phyloP scores from a whole-genome alignment of 2,888 invertebrate genomes.

The Lycia hirtaria region DNA sequence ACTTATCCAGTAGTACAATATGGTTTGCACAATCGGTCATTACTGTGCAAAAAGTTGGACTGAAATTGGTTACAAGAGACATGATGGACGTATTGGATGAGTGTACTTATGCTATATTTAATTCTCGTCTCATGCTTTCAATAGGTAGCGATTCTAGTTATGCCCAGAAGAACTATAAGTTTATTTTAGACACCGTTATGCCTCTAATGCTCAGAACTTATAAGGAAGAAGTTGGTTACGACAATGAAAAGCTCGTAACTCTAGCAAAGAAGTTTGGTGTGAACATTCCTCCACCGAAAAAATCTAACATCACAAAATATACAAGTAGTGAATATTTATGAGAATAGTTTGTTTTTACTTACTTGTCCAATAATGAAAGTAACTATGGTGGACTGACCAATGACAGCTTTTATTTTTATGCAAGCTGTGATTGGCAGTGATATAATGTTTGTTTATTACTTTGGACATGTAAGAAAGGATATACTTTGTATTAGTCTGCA shows the following conservation, averaged over 20 bases:
- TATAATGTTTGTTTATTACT: too few relatives aligned
- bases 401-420: too few relatives aligned
- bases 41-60: constrained; percentile 90
- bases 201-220: constrained; percentile 87
- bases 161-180: constrained; percentile 88
- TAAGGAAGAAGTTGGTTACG: constrained; percentile 85
- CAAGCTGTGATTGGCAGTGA: too few relatives aligned
- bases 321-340: constrained; percentile 88
- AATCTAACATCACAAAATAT: constrained; percentile 88
- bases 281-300: constrained; percentile 84
- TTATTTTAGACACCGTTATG: constrained; percentile 88
- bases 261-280: constrained; percentile 84
- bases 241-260: constrained; percentile 80
- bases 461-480: too few relatives aligned
- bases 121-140: constrained; percentile 88
- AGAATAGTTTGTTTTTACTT: too few relatives aligned
- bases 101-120: constrained; percentile 90
- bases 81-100: constrained; percentile 90
- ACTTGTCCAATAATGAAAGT: too few relatives aligned
- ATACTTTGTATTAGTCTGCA: constrained; percentile 49
- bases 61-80: constrained; percentile 91
- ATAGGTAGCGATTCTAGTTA: constrained; percentile 75
- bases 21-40: constrained; percentile 92
- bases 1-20: constrained; percentile 91
- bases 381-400: too few relatives aligned